Evolutionary conservation across 2,888 invertebrate genomes (phyloP), one percentile per base, ranked within the genome.

Genomic region (Timandra comae): DNA sequence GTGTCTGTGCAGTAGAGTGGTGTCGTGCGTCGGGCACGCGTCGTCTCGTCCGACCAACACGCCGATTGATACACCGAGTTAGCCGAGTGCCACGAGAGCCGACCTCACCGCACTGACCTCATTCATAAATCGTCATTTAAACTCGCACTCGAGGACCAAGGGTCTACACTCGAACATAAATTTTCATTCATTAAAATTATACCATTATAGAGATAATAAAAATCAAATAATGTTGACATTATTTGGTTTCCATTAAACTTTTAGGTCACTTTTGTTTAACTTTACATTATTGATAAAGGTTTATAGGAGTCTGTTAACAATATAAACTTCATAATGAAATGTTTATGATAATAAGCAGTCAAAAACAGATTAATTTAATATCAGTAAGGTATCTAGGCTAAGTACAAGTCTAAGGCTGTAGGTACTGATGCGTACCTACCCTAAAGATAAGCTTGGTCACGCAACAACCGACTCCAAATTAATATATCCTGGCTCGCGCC

Each of bases 401-500:
- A 16, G 16, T 16, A n/a, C n/a, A 6, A 16, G 16, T 16, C 16
- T 6, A 16, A 16, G 16, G 6, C 16, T 36, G 43, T 43, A 46
- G 48, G 44, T 56, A 52, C 50, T 53, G 50, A 55, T 43, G 49
- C 41, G 26, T 48, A 48, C 63, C 62, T 67, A 60, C 63, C 62
- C 52, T 56, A 61, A 54, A 56, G 55, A 60, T 66, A 51, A 56
- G 60, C 67, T 63, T 66, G 63, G 66, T 78, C 71, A 76, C 70
- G 65, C 72, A 67, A 63, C 71, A 67, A 73, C 63, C 72, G 16
- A 75, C 74, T 81, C 68, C 79, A 82, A 80, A 85, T 84, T 81
- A 84, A 82, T 84, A 82, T 84, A 84, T 85, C 85, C 85, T 85
- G 85, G 85, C 85, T 73, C 78, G 80, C 82, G 85, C 82, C 81